These are phyloP conservation scores for Cheilosia impressa DNA, from an alignment of 2,888 invertebrate genomes.

Conservation along the genomic window DNA sequence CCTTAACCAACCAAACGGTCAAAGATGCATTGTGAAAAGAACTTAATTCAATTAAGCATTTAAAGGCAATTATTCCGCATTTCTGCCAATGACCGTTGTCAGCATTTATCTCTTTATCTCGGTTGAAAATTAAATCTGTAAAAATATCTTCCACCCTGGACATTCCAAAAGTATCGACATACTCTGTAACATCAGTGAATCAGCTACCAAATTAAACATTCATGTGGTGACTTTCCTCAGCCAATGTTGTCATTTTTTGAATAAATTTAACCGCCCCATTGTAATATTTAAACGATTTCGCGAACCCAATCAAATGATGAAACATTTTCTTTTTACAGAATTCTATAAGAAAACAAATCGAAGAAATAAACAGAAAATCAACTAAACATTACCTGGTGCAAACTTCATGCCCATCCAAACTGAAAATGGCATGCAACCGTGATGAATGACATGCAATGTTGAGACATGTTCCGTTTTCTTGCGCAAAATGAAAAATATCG, in stretches of 20 bases:
- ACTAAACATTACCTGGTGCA: slow-evolving; percentile 89
- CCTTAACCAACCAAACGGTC: too few species aligned
- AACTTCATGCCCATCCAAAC: slow-evolving; percentile 98
- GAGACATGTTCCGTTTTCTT: slow-evolving; percentile 98
- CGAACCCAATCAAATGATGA: neutral
- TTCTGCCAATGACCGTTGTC: too few species aligned
- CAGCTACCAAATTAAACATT: neutral
- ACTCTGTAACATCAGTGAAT: neutral
- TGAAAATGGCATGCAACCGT: slow-evolving; percentile 98
- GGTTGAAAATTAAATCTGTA: neutral
- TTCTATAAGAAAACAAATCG: slow-evolving; percentile 17
- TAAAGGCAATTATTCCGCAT: too few species aligned
- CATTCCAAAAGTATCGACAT: neutral
- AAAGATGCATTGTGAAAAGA: too few species aligned
- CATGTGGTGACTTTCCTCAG: neutral
- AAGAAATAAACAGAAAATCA: slow-evolving; percentile 29
- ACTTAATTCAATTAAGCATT: too few species aligned
- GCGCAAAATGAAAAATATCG: slow-evolving; percentile 96
- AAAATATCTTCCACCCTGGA: neutral
- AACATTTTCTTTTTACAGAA: slow-evolving; percentile 17
- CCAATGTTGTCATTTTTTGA: neutral
- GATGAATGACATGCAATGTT: slow-evolving; percentile 97
- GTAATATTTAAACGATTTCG: neutral
- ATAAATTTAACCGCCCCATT: slow-evolving; percentile 1
- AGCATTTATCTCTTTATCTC: neutral